phyloP scores from a whole-genome alignment of 1,140 invertebrate genomes.

The Euglossa dilemma region DNA sequence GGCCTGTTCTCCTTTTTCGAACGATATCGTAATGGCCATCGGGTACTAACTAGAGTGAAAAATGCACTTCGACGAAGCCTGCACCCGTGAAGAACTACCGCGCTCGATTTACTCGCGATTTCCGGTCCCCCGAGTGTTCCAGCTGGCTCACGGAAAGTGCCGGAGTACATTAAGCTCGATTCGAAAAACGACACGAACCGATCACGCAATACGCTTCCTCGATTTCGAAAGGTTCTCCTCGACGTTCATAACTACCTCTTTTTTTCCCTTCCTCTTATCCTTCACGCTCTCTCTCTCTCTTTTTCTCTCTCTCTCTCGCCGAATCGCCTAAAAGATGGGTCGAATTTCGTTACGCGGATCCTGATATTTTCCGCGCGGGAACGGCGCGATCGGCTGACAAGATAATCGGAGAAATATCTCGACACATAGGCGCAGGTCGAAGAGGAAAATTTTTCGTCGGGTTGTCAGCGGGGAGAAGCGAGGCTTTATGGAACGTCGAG shows the following conservation, averaged over 20 bases:
- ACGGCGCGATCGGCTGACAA: background rate
- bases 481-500: constrained; percentile 12
- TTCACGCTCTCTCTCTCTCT: background rate
- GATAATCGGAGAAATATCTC: background rate
- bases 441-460: background rate
- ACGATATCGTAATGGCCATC: constrained; percentile 66
- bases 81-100: constrained; percentile 21
- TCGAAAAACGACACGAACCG: constrained; percentile 1
- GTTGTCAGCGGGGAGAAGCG: background rate
- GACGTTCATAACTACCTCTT: background rate
- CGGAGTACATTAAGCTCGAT: background rate
- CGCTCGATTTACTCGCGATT: constrained; percentile 56
- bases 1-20: constrained; percentile 1
- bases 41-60: constrained; percentile 52
- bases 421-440: background rate
- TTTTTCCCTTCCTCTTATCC: background rate
- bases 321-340: background rate
- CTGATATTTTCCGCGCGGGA: background rate
- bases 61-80: constrained; percentile 46
- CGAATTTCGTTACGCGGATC: background rate
- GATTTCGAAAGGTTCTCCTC: background rate
- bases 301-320: no score
- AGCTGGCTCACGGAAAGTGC: background rate
- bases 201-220: background rate
- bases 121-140: constrained; percentile 13